A percentile compares a stretch with the other conserved stretches of the same genome.
Evolutionary conservation across 2,888 invertebrate species (phyloP).

Genomic region (Parelbella ahira): DNA sequence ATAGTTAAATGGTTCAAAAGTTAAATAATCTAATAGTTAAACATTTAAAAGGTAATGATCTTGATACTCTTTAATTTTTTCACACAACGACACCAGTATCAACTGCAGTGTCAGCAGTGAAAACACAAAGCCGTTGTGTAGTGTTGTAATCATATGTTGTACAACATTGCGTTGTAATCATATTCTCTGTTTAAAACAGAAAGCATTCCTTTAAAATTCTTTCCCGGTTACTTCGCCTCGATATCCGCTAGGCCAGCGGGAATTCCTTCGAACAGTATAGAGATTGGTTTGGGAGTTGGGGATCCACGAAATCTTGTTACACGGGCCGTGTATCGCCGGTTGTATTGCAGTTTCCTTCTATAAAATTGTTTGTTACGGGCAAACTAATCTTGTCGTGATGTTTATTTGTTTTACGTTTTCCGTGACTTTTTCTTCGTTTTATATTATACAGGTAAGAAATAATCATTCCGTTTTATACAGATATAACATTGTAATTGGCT

Average conservation of each 20-base stretch:
- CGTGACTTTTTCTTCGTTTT: too few relatives aligned
- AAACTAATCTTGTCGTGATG: constrained; percentile 8
- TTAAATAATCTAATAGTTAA: too few relatives aligned
- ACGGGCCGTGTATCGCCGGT: constrained; percentile 20
- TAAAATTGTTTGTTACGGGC: constrained; percentile 18
- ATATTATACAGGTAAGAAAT: too few relatives aligned
- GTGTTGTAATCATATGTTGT: too few relatives aligned
- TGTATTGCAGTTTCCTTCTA: constrained; percentile 21
- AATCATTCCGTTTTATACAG: too few relatives aligned
- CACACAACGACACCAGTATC: constrained; percentile 46
- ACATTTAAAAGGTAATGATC: too few relatives aligned
- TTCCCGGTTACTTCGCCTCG: constrained; percentile 30
- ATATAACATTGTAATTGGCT: too few relatives aligned
- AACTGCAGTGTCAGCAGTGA: constrained; percentile 36
- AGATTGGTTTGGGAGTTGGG: constrained; percentile 50
- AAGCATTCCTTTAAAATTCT: constrained; percentile 38
- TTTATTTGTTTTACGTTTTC: not conserved
- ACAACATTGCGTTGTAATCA: constrained; percentile 36
- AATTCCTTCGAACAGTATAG: constrained; percentile 33
- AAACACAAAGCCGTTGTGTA: too few relatives aligned
- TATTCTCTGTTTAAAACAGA: constrained; percentile 32
- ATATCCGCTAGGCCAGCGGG: constrained; percentile 36
- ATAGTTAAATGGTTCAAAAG: too few relatives aligned
- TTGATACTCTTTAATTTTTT: too few relatives aligned
- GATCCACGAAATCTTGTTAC: constrained; percentile 35